Base-by-base conservation (phyloP, 2,888 invertebrate species). In the Drosophila longiperda region DNA sequence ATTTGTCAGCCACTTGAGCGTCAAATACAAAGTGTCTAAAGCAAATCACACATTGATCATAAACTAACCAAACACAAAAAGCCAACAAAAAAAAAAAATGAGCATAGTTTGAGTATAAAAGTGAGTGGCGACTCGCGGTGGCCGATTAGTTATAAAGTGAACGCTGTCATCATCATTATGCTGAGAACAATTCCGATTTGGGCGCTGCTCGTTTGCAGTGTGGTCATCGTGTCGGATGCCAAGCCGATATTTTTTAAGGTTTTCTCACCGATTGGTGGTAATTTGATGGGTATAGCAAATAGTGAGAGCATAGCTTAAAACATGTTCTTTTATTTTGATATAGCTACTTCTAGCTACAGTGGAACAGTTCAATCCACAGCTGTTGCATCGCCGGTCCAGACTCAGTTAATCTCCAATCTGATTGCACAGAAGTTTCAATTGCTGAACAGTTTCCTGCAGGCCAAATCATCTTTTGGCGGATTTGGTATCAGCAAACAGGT, bases 201-300 rank as follows among this genome's bases (percentile, higher is more conserved):
- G 73, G 78, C 62, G 36, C 65, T 85, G 58, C 59, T 89, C 32
- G 32, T 73, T 7, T 78, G 70, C 17, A 73, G 80, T 53, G 63
- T 55, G 50, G 61, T 66, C 33, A 36, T 59, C 11, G 66, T 68
- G 59, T 65, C 72, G 1, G 72, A 85, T 15, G 66, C 75, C 0
- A 89, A 87, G 52, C 85, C 85, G 20, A 29, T 85, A 15, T 62
- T 85, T 32, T 32, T 89, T 2, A 85, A 89, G 71, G 70, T 85
- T n/a, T 78, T 85, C n/a, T 49, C 78, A 9, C 86, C 85, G n/a
- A 73, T 64, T 72, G 65, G 66, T 61, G 75, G 80, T 87, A 84
- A 70, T 57, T 53, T 70, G 26, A 45, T 53, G 38, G 11, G 38
- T 20, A 15, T 11, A 11, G 5, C 0, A 20, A 34, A n/a, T 0